Conservation (phyloP, 2,888 invertebrate species). For the Hydrotaea diabolus region DNA sequence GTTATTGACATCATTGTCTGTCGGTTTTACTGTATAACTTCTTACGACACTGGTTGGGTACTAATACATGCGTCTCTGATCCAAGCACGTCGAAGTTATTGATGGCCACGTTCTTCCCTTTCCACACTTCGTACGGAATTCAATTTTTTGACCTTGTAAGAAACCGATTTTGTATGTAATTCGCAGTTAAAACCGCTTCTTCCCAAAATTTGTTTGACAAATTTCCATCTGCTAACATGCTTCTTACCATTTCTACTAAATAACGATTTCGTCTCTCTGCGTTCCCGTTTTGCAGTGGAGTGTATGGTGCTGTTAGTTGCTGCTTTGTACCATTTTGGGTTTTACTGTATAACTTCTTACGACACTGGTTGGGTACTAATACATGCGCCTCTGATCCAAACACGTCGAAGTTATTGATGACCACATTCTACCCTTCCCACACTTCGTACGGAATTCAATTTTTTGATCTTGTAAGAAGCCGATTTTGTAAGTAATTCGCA, state of each 20-base stretch:
- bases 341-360: constrained; percentile 33
- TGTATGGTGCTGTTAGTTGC: constrained; percentile 28
- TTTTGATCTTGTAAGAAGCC: constrained; percentile 26
- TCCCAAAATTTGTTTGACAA: constrained; percentile 75
- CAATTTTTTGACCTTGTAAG: no score
- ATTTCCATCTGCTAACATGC: constrained; percentile 67
- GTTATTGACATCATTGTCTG: no score
- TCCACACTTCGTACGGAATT: constrained; percentile 41
- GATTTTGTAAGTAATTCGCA: constrained; percentile 75
- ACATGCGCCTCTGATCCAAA: constrained; percentile 38
- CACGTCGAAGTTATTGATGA: constrained; percentile 28
- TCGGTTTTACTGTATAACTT: constrained; percentile 32
- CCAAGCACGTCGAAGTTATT: constrained; percentile 24
- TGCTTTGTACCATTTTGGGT: constrained; percentile 23
- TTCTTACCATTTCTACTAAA: constrained; percentile 23
- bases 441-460: constrained; percentile 1
- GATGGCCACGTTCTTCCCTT: constrained; percentile 41
- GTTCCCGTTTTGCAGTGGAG: background rate
- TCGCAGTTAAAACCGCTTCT: constrained; percentile 76
- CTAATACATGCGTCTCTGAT: constrained; percentile 25
- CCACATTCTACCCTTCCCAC: constrained; percentile 48
- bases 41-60: constrained; percentile 11
- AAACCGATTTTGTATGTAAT: constrained; percentile 74
- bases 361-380: background rate
- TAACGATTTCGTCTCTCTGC: constrained; percentile 3